These are phyloP conservation scores for Lontra canadensis DNA, from an alignment of 2,113 vertebrate species.

Conservation along the genomic window DNA sequence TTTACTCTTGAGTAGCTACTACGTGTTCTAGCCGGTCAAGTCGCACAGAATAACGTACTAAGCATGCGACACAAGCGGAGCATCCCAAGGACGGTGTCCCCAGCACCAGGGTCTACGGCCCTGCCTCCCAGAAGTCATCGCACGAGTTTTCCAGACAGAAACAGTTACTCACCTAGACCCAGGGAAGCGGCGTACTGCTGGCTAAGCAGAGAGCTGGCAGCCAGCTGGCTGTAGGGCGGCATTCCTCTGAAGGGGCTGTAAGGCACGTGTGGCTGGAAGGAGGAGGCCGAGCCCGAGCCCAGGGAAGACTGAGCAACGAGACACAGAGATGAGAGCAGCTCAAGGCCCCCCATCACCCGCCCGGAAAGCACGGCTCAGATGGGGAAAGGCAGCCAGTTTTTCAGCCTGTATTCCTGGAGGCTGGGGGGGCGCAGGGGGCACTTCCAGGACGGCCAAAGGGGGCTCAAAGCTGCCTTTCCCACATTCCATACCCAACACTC, in stretches of 20 bases:
- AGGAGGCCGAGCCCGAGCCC: constrained; percentile 87
- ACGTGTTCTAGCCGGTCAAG: background rate
- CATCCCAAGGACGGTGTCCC: background rate
- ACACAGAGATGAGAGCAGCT: constrained; percentile 58
- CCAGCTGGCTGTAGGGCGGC: constrained; percentile 92
- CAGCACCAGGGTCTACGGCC: background rate
- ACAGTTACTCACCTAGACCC: constrained; percentile 90
- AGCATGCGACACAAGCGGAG: background rate
- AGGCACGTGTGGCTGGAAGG: constrained; percentile 89
- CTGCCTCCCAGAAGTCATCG: background rate
- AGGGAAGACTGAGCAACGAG: constrained; percentile 91
- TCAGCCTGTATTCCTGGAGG: background rate
- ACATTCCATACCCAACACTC: background rate
- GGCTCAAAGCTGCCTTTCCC: background rate
- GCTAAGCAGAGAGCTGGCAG: constrained; percentile 92
- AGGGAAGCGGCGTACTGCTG: constrained; percentile 94
- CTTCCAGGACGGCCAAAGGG: background rate
- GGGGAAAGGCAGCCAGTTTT: background rate
- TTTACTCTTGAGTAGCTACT: background rate
- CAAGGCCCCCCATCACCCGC: background rate
- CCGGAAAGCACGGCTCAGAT: background rate
- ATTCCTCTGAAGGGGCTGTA: constrained; percentile 93
- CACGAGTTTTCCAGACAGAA: background rate
- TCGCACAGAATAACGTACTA: background rate
- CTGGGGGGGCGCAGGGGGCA: accelerated